These are phyloP conservation scores for Chionoecetes opilio DNA, from an alignment of 1,140 invertebrate genomes.

Conservation along the genomic window DNA sequence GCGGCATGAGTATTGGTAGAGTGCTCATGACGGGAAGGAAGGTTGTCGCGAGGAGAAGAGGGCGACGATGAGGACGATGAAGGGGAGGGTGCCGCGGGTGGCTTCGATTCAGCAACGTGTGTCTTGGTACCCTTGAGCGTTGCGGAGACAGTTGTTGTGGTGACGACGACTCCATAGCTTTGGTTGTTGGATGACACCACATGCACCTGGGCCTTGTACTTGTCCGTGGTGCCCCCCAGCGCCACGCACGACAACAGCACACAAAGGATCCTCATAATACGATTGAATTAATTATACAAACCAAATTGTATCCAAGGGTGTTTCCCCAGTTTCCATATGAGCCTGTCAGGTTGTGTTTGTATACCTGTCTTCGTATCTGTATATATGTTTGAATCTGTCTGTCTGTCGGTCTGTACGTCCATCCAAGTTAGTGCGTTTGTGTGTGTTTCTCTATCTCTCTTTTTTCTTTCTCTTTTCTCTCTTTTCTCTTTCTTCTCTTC, in stretches of 20 bases:
- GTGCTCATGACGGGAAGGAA: background rate
- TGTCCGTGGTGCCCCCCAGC: background rate
- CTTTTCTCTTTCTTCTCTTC: too few species aligned
- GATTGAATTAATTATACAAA: background rate
- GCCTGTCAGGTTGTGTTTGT: too few species aligned
- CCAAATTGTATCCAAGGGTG: too few species aligned
- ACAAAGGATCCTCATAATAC: conserved; percentile 19
- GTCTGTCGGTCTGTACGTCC: too few species aligned
- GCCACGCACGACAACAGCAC: background rate
- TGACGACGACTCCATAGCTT: background rate
- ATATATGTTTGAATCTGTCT: too few species aligned
- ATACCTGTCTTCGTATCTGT: too few species aligned
- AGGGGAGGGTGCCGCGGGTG: background rate
- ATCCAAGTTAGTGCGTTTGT: too few species aligned
- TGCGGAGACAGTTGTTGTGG: background rate
- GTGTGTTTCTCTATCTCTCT: too few species aligned
- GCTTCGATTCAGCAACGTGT: background rate
- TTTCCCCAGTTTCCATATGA: too few species aligned
- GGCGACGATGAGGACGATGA: background rate
- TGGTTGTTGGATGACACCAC: background rate
- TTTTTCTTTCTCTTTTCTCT: too few species aligned
- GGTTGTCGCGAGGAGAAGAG: background rate
- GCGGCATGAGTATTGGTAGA: background rate
- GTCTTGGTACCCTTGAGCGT: background rate
- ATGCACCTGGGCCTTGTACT: background rate